A percentile compares a stretch with the other conserved stretches of the same genome.
Conservation (phyloP, 2,113 vertebrate genomes). For the Nyctibius bracteatus region DNA sequence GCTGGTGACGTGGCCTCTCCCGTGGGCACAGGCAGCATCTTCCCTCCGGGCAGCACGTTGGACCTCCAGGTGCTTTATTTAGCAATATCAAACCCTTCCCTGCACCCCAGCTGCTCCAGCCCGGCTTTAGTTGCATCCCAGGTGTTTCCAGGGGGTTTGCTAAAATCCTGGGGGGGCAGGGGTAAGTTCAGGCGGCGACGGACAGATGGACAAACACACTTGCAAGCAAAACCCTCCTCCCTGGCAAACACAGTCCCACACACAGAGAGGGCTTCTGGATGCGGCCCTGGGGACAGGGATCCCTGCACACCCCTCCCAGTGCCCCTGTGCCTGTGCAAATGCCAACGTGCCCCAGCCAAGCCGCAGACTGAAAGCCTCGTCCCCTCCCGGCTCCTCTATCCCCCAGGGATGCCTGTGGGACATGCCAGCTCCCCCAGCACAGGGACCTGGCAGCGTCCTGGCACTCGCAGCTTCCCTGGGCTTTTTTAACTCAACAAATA, state of each 20-base stretch:
- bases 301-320: accelerated
- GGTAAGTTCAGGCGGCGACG: accelerated
- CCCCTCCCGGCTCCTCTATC: not conserved
- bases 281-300: not conserved
- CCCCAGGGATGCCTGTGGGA: accelerated
- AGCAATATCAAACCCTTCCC: not conserved
- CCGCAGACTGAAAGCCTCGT: accelerated
- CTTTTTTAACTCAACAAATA: not conserved
- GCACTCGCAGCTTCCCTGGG: not conserved
- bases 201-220: not conserved
- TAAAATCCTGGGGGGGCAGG: not conserved
- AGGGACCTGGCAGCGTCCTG: not conserved
- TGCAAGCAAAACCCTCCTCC: not conserved
- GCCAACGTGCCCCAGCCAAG: accelerated
- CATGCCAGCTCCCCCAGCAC: not conserved
- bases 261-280: not conserved
- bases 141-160: accelerated
- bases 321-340: not conserved
- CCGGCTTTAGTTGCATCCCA: not conserved
- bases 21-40: accelerated
- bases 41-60: not conserved
- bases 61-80: not conserved
- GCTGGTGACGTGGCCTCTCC: not conserved
- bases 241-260: accelerated
- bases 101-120: not conserved